These are phyloP conservation scores for Aptenodytes forsteri DNA, from an alignment of 2,113 vertebrate genomes.

Conservation along the genomic window DNA sequence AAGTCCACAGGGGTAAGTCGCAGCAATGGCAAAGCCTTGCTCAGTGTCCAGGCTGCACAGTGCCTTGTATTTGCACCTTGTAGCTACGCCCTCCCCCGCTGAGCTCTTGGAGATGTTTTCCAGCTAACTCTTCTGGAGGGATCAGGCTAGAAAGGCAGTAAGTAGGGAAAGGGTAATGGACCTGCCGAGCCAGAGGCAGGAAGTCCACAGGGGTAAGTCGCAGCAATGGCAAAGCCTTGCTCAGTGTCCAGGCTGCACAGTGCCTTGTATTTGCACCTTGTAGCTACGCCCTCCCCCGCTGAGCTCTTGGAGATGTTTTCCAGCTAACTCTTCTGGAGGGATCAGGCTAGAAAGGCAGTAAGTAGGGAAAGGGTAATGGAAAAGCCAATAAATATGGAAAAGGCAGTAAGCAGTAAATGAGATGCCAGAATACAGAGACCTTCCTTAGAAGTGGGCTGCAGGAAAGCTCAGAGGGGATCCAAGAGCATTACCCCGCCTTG, in stretches of 20 bases:
- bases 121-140: not conserved
- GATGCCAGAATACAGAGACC: not conserved
- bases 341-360: not conserved
- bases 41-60: not conserved
- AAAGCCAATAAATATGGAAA: not conserved
- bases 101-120: not conserved
- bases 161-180: not conserved
- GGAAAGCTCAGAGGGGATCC: not conserved
- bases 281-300: not conserved
- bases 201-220: fast-evolving
- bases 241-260: not conserved
- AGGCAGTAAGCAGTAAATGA: not conserved
- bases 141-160: not conserved
- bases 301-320: not conserved
- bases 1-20: fast-evolving
- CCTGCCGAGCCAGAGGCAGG: not conserved
- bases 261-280: not conserved
- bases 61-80: not conserved
- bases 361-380: not conserved
- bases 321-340: not conserved
- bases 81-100: not conserved
- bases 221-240: not conserved
- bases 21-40: not conserved
- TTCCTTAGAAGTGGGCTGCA: not conserved
- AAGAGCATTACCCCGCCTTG: fast-evolving